Conservation (phyloP, 2,888 invertebrate species). For the Chydorus sphaericus region DNA sequence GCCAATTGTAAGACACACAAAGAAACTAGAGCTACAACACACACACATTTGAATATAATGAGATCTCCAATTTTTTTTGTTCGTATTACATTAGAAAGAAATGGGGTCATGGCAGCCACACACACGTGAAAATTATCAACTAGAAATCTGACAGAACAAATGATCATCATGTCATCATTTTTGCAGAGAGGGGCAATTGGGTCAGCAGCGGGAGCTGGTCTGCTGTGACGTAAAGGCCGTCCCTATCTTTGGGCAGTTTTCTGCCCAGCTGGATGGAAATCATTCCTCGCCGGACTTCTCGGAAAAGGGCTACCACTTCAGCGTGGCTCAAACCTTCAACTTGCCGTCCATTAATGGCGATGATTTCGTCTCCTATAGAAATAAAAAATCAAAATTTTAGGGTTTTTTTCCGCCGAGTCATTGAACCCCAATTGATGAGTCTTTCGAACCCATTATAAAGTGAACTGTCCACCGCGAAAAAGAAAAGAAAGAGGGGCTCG, state of each 20-base stretch:
- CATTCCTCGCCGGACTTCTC: conserved; percentile 5
- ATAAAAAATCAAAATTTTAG: background rate
- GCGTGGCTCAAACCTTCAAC: conserved; percentile 11
- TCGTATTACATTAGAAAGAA: background rate
- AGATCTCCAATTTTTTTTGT: conserved; percentile 1
- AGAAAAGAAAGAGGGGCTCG: too few relatives aligned
- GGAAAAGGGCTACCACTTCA: conserved; percentile 11
- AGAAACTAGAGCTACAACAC: too few relatives aligned
- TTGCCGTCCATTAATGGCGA: conserved; percentile 9
- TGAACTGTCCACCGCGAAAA: background rate
- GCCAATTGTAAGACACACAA: too few relatives aligned
- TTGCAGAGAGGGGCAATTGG: background rate
- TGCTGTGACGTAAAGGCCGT: background rate
- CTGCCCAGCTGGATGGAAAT: conserved; percentile 11
- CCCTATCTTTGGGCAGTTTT: conserved; percentile 6
- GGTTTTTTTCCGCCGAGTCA: background rate
- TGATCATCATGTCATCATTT: background rate
- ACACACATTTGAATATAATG: background rate
- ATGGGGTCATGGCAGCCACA: conserved; percentile 1
- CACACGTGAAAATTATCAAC: too few relatives aligned
- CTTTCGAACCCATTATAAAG: background rate
- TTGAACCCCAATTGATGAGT: background rate
- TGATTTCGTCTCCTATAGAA: conserved; percentile 14
- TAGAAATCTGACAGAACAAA: background rate
- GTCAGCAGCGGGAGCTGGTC: conserved; percentile 3